These are phyloP conservation scores for Corydoras maculifer DNA, from an alignment of 2,113 vertebrate genomes.

Conservation along the genomic window DNA sequence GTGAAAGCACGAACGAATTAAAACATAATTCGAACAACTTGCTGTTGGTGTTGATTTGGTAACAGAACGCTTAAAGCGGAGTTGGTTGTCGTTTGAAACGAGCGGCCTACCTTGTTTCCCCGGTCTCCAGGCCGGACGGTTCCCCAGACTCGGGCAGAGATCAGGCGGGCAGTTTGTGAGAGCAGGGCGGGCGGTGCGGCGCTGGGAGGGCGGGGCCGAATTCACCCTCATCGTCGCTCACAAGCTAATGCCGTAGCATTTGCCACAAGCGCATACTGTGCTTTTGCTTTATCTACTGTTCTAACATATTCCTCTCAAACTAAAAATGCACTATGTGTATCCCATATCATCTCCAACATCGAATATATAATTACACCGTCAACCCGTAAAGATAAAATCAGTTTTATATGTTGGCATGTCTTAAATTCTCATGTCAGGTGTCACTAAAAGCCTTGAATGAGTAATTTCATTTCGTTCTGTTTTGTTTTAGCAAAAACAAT, in stretches of 20 bases:
- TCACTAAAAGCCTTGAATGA: too few species aligned
- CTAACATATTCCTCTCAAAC: too few species aligned
- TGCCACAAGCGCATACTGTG: neutral
- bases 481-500: too few species aligned
- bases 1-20: neutral
- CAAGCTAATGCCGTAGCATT: conserved; percentile 68
- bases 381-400: too few species aligned
- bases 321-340: too few species aligned
- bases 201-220: conserved; percentile 86
- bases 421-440: too few species aligned
- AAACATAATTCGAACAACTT: neutral
- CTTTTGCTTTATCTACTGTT: too few species aligned
- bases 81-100: conserved; percentile 13
- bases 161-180: conserved; percentile 75
- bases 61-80: neutral
- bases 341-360: too few species aligned
- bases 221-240: conserved; percentile 80
- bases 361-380: too few species aligned
- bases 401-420: too few species aligned
- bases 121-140: conserved; percentile 65
- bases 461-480: too few species aligned
- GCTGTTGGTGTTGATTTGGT: neutral
- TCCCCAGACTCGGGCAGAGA: conserved; percentile 72
- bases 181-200: conserved; percentile 79
- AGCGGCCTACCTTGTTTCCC: conserved; percentile 60